Evolutionary conservation across 2,113 vertebrate genomes (phyloP).

Genomic region (Anser brachyrhynchus): DNA sequence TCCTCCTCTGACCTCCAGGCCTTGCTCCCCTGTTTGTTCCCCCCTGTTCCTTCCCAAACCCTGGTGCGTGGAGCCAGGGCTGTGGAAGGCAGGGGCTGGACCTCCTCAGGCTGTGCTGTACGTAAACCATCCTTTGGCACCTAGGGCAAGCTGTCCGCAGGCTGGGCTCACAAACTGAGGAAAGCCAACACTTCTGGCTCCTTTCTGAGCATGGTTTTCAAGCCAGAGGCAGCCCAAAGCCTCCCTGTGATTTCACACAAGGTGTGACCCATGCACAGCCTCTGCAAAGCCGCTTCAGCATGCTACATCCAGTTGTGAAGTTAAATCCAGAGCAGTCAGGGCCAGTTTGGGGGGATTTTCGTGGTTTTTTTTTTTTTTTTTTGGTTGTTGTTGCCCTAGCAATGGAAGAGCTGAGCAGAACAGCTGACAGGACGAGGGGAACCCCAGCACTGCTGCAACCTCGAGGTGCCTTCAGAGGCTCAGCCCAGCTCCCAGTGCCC

Average conservation of each 20-base stretch:
- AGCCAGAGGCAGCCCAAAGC: too few species aligned
- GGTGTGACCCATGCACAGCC: too few species aligned
- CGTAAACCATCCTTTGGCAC: too few species aligned
- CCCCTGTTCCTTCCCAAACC: neutral
- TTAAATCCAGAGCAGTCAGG: neutral
- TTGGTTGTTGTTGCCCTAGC: neutral
- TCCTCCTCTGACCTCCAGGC: neutral
- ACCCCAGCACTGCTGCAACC: too few species aligned
- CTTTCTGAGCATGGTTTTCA: too few species aligned
- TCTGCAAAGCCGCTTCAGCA: neutral
- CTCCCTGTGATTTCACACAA: too few species aligned
- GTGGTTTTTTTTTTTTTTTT: neutral
- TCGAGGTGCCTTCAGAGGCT: neutral
- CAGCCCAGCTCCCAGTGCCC: neutral
- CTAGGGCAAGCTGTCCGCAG: too few species aligned
- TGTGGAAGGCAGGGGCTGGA: too few species aligned
- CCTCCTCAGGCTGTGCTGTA: too few species aligned
- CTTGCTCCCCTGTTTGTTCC: neutral
- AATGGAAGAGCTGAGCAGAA: neutral
- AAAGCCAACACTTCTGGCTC: too few species aligned
- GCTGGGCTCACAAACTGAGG: too few species aligned
- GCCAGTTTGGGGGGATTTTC: neutral
- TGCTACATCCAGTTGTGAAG: neutral
- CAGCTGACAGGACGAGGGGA: neutral
- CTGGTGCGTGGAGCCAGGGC: too few species aligned